A percentile compares a stretch with the other conserved stretches of the same genome.
Evolutionary conservation across 2,888 invertebrate genomes (phyloP).

Genomic region (Dendrolimus houi): DNA sequence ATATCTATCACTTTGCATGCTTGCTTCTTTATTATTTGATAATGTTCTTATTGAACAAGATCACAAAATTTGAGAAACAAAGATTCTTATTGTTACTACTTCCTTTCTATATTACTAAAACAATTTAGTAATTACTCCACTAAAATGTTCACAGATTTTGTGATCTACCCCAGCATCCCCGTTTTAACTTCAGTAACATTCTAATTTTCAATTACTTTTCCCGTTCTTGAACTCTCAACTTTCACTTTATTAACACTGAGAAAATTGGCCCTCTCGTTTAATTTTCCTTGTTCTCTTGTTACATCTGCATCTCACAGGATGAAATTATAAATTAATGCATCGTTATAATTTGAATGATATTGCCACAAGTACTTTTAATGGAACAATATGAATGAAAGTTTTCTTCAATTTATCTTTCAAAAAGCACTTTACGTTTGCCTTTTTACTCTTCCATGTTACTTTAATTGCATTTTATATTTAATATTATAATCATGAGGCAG

Average conservation of each 20-base stretch:
- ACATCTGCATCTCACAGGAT: slow-evolving; percentile 45
- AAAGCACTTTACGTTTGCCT: slow-evolving; percentile 63
- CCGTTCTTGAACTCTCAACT: slow-evolving; percentile 43
- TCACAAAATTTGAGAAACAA: neutral
- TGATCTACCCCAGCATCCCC: slow-evolving; percentile 44
- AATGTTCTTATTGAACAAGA: slow-evolving; percentile 28
- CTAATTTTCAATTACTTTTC: slow-evolving; percentile 52
- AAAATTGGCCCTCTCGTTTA: slow-evolving; percentile 39
- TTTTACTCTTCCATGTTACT: slow-evolving; percentile 47
- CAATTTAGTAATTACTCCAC: slow-evolving; percentile 3
- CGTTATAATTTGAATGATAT: slow-evolving; percentile 51
- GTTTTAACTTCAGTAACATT: slow-evolving; percentile 50
- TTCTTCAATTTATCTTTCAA: slow-evolving; percentile 28
- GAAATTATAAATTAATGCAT: slow-evolving; percentile 42
- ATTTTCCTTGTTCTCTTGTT: slow-evolving; percentile 36
- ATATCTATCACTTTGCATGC: slow-evolving; percentile 70
- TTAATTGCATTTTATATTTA: slow-evolving; percentile 51
- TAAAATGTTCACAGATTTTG: slow-evolving; percentile 41
- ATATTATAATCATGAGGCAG: slow-evolving; percentile 49
- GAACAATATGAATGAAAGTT: slow-evolving; percentile 43
- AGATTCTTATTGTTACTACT: neutral
- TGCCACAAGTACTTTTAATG: slow-evolving; percentile 29
- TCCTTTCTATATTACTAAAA: neutral
- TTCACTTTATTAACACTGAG: slow-evolving; percentile 37
- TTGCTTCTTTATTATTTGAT: slow-evolving; percentile 59